Evolutionary conservation across 2,888 invertebrate genomes (phyloP).

Genomic region (Operophtera brumata): DNA sequence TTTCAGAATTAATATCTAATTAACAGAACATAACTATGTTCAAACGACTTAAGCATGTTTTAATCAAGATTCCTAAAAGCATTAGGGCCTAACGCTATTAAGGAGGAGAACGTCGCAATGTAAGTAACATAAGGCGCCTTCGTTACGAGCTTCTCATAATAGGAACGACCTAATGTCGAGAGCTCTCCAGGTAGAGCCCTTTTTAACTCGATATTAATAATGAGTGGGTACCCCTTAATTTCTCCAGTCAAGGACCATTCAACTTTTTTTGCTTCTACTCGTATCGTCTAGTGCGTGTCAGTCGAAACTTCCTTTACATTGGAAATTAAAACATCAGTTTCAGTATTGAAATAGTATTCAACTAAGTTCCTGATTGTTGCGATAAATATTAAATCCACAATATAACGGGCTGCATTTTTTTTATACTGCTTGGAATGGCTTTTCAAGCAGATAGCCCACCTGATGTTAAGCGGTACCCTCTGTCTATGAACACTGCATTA

Average conservation of each 20-base stretch:
- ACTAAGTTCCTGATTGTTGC: constrained; percentile 11
- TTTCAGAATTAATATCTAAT: constrained; percentile 29
- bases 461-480: too few relatives aligned
- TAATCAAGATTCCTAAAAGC: constrained; percentile 56
- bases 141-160: constrained; percentile 61
- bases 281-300: constrained; percentile 18
- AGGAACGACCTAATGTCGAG: constrained; percentile 57
- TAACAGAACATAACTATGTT: constrained; percentile 31
- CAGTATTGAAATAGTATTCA: constrained; percentile 4
- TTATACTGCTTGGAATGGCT: too few relatives aligned
- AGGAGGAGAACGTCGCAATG: constrained; percentile 40
- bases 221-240: constrained; percentile 48
- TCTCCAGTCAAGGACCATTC: constrained; percentile 33
- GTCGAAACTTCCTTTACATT: constrained; percentile 7
- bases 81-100: constrained; percentile 55
- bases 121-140: constrained; percentile 59
- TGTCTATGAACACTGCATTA: too few relatives aligned
- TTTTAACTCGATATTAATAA: constrained; percentile 62
- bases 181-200: constrained; percentile 58
- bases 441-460: too few relatives aligned
- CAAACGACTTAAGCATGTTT: constrained; percentile 43
- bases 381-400: constrained; percentile 2
- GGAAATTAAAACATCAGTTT: constrained; percentile 6
- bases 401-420: too few relatives aligned
- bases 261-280: constrained; percentile 31